Conservation (phyloP, 2,113 vertebrate species). For the Etia nguti region DNA sequence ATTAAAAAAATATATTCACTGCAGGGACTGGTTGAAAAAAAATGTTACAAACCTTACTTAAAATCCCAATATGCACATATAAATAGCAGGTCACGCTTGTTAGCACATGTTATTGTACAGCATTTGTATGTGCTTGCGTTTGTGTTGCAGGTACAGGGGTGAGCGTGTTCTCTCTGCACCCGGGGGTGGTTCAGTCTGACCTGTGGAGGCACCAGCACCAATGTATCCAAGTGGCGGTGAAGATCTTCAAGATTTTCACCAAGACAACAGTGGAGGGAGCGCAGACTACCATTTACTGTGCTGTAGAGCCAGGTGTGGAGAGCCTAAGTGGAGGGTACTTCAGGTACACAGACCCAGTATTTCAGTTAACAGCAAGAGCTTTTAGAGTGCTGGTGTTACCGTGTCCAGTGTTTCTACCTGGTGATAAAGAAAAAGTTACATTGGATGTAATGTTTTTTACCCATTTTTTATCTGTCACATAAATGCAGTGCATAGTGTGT, state of each 20-base stretch:
- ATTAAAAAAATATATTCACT: neutral
- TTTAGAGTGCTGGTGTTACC: neutral
- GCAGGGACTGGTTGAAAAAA: neutral
- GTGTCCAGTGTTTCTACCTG: neutral
- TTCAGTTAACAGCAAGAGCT: neutral
- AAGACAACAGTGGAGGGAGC: slow-evolving; percentile 74
- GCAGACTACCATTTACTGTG: slow-evolving; percentile 75
- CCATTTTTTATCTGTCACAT: neutral
- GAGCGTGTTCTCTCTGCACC: slow-evolving; percentile 73
- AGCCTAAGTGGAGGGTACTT: slow-evolving; percentile 68
- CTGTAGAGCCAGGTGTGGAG: slow-evolving; percentile 71
- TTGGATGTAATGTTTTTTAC: neutral
- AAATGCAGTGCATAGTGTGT: neutral
- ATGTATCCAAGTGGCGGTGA: slow-evolving; percentile 64
- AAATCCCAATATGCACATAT: neutral
- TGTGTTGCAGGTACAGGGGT: slow-evolving; percentile 63
- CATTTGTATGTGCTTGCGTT: neutral
- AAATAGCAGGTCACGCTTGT: neutral
- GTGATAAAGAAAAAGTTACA: neutral
- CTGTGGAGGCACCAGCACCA: slow-evolving; percentile 71
- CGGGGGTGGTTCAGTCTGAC: slow-evolving; percentile 75
- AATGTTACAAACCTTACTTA: neutral
- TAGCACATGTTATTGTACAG: neutral
- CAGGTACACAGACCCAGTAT: slow-evolving; percentile 50
- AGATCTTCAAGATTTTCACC: slow-evolving; percentile 65